A percentile compares a stretch with the other conserved stretches of the same genome.
Evolutionary conservation across 2,113 vertebrate genomes (phyloP).

Genomic region (Myrmophylax atrothorax): DNA sequence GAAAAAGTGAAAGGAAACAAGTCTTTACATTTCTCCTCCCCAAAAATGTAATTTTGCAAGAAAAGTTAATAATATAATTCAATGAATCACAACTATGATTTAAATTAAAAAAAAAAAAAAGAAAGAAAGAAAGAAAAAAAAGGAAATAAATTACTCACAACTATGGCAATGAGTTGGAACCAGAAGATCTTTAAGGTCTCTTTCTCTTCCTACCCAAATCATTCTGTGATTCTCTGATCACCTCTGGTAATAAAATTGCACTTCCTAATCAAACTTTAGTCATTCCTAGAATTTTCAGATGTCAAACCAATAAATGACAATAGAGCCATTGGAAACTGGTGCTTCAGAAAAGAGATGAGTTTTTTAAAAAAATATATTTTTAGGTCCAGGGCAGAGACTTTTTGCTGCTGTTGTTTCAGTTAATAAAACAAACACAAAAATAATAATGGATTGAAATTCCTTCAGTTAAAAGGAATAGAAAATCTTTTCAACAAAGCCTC

Average conservation of each 20-base stretch:
- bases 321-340: neutral
- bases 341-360: neutral
- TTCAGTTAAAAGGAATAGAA: neutral
- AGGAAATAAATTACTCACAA: accelerated
- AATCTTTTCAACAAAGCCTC: neutral
- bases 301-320: neutral
- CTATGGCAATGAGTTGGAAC: neutral
- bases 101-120: neutral
- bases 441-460: neutral
- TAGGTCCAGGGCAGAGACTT: neutral
- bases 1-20: neutral
- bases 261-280: neutral
- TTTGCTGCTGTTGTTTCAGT: neutral
- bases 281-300: neutral
- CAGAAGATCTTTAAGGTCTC: neutral
- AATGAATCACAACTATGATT: neutral
- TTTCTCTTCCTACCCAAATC: neutral
- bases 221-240: neutral
- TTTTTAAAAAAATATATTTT: neutral
- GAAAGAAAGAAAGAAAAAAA: too few species aligned
- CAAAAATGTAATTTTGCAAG: neutral
- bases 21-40: accelerated
- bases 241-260: neutral
- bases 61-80: neutral
- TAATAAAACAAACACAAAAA: neutral